Evolutionary conservation across 2,113 vertebrate species (phyloP), one percentile per base, ranked within the genome.

Genomic region (Sakesphorus luctuosus): DNA sequence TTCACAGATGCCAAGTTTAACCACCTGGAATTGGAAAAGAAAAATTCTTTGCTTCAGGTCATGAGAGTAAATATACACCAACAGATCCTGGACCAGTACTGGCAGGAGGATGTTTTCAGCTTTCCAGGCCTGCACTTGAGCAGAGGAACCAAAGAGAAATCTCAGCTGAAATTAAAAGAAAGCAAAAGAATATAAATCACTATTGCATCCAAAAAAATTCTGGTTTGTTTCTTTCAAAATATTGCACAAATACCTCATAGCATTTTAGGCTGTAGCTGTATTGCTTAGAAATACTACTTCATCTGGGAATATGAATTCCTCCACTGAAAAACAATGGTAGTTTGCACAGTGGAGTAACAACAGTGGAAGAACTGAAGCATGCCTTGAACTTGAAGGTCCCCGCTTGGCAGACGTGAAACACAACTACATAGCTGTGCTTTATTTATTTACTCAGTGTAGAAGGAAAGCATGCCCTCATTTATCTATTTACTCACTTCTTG

Each of bases 11-110:
- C 35, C 36, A 88, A 53, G 25, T 53, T 69, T 44, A 85, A 80
- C 16, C 38, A 76, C 16, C 7, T 58, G 33, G 77, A 69, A 92
- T 6, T n/a, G 15, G 59, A 58, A 50, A 53, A 56, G 40, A 81
- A 56, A 69, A 74, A 74, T 67, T 87, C 68, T 96, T 78, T 10
- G 14, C 96, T 97, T 15, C 81, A 97, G 89, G 38, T 84, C 78
- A 50, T 7, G 6, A 71, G 56, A 96, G 81, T 86, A 93, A 90
- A 80, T 62, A 74, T 10, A 96, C 38, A 8, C 2, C 84, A 93
- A 88, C 11, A 49, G 47, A 97, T 68, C 79, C 91, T 89, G 61
- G 87, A 96, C n/a, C 40, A 92, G n/a, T 40, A 72, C 8, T 84
- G 31, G 40, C 31, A 81, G 24, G n/a, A 94, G 50, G 74, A 84